phyloP scores from a whole-genome alignment of 2,797 vertebrate species.

The Gallirallus australis region DNA sequence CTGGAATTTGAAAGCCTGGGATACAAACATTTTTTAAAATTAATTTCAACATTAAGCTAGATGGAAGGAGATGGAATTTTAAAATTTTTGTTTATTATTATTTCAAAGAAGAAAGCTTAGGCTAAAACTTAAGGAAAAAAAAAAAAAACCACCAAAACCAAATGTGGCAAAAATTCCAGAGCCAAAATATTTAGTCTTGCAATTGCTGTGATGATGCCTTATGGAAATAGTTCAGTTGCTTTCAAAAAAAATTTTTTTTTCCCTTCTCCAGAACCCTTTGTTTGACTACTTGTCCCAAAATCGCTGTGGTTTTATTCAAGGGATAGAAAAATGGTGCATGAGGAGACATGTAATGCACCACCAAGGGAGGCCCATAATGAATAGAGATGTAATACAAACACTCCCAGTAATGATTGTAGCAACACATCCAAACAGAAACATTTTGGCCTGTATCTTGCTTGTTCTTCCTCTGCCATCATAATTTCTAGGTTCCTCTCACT shows the following conservation, averaged over 20 bases:
- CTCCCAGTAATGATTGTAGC: not conserved
- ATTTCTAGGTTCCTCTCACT: not conserved
- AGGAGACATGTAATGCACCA: not conserved
- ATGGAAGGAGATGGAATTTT: not conserved
- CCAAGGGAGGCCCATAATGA: not conserved
- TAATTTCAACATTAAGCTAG: not conserved
- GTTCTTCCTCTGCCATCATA: not conserved
- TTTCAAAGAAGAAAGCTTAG: not conserved
- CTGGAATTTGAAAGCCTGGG: not conserved
- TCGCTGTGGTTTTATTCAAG: not conserved
- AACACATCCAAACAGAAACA: not conserved
- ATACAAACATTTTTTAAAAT: not conserved
- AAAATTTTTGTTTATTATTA: not conserved
- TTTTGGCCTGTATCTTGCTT: not conserved
- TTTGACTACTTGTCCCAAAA: slow-evolving; percentile 16
- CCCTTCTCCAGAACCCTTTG: not conserved
- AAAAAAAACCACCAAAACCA: not conserved
- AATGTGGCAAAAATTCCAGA: slow-evolving; percentile 7
- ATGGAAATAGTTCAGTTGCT: not conserved
- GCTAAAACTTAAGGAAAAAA: not conserved
- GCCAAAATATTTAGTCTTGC: not conserved
- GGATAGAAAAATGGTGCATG: not conserved
- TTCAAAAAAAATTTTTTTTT: not conserved
- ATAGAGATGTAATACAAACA: slow-evolving; percentile 9
- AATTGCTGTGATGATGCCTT: not conserved